phyloP scores from a whole-genome alignment of 1,140 invertebrate genomes.

The Palaemon carinicauda region DNA sequence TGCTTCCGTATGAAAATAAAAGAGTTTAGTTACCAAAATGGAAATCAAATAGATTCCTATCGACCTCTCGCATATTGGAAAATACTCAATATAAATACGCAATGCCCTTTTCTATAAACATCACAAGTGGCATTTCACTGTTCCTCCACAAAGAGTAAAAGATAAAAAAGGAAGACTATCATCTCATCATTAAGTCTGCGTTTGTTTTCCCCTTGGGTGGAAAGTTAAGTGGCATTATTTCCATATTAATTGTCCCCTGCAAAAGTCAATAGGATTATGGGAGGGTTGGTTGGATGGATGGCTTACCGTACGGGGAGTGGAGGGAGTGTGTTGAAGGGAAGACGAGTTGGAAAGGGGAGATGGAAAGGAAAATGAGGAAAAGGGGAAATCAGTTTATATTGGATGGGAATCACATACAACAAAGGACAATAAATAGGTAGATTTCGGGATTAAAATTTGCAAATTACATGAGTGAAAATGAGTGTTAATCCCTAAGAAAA shows the following conservation, averaged over 20 bases:
- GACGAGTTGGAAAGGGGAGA: background rate
- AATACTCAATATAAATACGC: too few species aligned
- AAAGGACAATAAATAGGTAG: background rate
- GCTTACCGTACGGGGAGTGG: background rate
- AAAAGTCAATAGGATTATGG: conserved; percentile 56
- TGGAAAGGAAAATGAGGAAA: background rate
- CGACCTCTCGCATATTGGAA: too few species aligned
- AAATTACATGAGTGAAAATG: background rate
- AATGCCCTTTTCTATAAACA: background rate
- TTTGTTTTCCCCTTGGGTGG: conserved; percentile 21
- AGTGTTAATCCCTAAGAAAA: too few species aligned
- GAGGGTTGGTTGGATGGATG: background rate
- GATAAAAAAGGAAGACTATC: conserved; percentile 36
- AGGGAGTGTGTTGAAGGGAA: background rate
- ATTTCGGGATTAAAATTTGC: too few species aligned
- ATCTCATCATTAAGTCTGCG: conserved; percentile 33
- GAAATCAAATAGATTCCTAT: too few species aligned
- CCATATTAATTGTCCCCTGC: conserved; percentile 57
- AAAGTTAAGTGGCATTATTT: conserved; percentile 55
- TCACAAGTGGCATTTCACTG: background rate
- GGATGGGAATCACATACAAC: background rate
- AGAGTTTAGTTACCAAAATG: too few species aligned
- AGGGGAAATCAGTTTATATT: background rate
- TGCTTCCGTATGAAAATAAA: too few species aligned
- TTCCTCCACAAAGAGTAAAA: conserved; percentile 24